Evolutionary conservation across 2,113 vertebrate species (phyloP).

Genomic region (Mugil cephalus): DNA sequence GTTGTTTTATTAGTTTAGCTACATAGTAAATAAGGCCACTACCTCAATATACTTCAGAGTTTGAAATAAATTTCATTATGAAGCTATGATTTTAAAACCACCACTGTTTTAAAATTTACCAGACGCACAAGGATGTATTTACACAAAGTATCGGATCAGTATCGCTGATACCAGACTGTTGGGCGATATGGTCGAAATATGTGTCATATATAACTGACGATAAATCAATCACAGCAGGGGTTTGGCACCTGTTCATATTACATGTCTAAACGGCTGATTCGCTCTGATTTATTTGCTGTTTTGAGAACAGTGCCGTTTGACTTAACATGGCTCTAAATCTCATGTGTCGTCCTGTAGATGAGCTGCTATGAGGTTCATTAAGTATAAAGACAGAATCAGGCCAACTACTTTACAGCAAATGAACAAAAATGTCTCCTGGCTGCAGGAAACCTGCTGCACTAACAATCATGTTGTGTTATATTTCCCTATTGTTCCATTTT

Average conservation of each 20-base stretch:
- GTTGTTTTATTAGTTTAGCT: too few relatives aligned
- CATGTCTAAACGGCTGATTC: slow-evolving; percentile 23
- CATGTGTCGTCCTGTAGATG: slow-evolving; percentile 33
- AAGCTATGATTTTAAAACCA: too few relatives aligned
- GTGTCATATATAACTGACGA: slow-evolving; percentile 18
- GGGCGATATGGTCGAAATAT: neutral
- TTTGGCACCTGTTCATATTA: neutral
- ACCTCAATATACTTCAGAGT: too few relatives aligned
- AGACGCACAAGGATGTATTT: too few relatives aligned
- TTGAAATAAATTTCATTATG: too few relatives aligned
- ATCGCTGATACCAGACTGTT: too few relatives aligned
- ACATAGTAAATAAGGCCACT: too few relatives aligned
- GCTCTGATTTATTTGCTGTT: slow-evolving; percentile 39
- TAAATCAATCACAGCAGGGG: slow-evolving; percentile 12
- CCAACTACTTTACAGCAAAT: slow-evolving; percentile 15
- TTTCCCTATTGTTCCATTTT: neutral
- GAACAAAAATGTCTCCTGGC: slow-evolving; percentile 20
- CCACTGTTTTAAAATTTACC: too few relatives aligned
- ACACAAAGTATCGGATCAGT: too few relatives aligned
- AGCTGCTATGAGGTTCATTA: slow-evolving; percentile 54
- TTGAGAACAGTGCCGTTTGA: slow-evolving; percentile 34
- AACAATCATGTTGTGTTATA: neutral
- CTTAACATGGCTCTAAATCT: slow-evolving; percentile 57
- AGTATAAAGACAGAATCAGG: slow-evolving; percentile 58
- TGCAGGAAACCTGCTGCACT: slow-evolving; percentile 1